These are phyloP conservation scores for Heliothis subflexa DNA, from an alignment of 1,140 invertebrate species.

Conservation along the genomic window DNA sequence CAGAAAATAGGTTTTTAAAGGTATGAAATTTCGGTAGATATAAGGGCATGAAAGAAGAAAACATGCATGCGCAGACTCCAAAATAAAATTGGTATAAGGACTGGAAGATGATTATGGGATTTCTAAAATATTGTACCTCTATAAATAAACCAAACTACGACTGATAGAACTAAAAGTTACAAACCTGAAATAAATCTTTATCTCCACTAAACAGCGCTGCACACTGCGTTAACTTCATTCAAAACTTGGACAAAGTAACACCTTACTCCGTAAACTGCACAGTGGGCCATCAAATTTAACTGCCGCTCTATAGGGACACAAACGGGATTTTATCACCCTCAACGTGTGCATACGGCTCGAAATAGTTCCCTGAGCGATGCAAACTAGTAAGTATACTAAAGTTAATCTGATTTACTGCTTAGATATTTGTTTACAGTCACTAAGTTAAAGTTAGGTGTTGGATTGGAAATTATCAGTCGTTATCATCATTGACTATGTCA, in stretches of 20 bases:
- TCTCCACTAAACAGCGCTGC: not conserved
- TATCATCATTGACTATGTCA: no score
- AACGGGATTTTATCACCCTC: not conserved
- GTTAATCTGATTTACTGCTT: not conserved
- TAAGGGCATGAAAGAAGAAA: no score
- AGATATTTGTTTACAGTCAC: not conserved
- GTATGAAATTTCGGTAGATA: no score
- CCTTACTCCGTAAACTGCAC: constrained; percentile 3
- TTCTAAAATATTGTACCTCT: no score
- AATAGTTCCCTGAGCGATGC: not conserved
- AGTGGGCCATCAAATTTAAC: constrained; percentile 22
- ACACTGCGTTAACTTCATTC: constrained; percentile 8
- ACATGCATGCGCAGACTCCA: no score
- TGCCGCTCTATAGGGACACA: not conserved
- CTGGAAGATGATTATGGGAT: no score
- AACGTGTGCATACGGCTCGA: not conserved
- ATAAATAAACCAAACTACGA: not conserved
- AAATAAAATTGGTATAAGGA: no score
- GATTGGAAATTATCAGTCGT: not conserved
- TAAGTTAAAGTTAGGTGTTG: not conserved
- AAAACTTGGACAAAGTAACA: constrained; percentile 21
- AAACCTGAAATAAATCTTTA: not conserved
- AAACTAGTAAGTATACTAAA: not conserved
- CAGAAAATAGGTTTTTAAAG: no score
- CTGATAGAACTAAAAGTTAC: not conserved